Conservation (phyloP, 2,888 invertebrate species). For the Lepidonotus clava region DNA sequence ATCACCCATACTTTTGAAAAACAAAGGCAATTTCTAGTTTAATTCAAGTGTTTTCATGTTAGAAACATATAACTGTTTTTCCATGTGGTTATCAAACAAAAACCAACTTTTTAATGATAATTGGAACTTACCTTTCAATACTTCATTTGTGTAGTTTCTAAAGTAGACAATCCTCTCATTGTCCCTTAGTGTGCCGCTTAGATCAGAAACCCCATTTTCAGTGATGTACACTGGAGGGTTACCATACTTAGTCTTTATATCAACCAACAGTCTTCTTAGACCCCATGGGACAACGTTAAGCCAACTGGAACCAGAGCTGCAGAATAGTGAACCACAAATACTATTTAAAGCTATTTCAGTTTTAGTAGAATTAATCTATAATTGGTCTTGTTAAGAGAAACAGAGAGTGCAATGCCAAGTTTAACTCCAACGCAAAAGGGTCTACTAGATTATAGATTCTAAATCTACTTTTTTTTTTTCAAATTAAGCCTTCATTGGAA, state of each 20-base stretch:
- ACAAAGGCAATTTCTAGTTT: neutral
- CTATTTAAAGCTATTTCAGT: neutral
- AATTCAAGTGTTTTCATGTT: neutral
- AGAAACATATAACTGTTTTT: too few relatives aligned
- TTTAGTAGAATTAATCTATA: too few relatives aligned
- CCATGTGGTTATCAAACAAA: too few relatives aligned
- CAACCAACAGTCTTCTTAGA: constrained; percentile 53
- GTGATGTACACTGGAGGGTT: constrained; percentile 71
- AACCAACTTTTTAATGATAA: neutral
- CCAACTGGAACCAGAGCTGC: constrained; percentile 57
- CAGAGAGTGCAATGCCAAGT: too few relatives aligned
- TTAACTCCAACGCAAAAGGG: too few relatives aligned
- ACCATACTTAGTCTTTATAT: constrained; percentile 57
- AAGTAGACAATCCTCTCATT: constrained; percentile 71
- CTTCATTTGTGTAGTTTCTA: constrained; percentile 72
- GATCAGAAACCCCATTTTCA: constrained; percentile 74
- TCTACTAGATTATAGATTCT: too few relatives aligned
- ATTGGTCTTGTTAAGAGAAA: too few relatives aligned
- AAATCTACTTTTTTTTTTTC: too few relatives aligned
- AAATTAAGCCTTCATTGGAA: too few relatives aligned
- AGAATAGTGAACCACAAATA: neutral
- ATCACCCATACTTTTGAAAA: neutral
- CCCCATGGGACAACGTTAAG: constrained; percentile 59
- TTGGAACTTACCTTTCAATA: constrained; percentile 72
- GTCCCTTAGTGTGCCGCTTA: constrained; percentile 70